phyloP scores from a whole-genome alignment of 1,140 invertebrate genomes.

The Drosophila dunni region DNA sequence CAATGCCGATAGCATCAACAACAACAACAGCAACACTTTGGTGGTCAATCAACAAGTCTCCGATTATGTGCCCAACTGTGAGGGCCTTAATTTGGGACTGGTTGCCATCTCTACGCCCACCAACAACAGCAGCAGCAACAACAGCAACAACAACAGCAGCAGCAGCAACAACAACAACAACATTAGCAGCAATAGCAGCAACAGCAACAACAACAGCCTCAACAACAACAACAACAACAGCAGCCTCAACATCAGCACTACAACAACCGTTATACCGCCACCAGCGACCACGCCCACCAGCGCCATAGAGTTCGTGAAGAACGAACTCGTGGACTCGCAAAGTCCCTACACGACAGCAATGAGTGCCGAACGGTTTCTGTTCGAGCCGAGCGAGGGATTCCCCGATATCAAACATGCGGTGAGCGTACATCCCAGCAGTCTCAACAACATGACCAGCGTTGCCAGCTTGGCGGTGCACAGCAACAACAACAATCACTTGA shows the following conservation, averaged over 20 bases:
- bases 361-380: constrained; percentile 80
- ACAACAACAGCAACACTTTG: constrained; percentile 37
- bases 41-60: constrained; percentile 53
- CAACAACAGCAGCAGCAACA: constrained; percentile 31
- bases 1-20: constrained; percentile 40
- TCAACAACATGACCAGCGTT: constrained; percentile 53
- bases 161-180: constrained; percentile 3
- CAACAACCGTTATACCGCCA: constrained; percentile 32
- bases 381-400: constrained; percentile 72
- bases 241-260: constrained; percentile 22
- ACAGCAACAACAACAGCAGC: constrained; percentile 26
- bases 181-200: constrained; percentile 20
- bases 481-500: constrained; percentile 59
- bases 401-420: constrained; percentile 83
- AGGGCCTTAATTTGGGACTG: constrained; percentile 42
- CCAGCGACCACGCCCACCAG: constrained; percentile 62
- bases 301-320: constrained; percentile 81
- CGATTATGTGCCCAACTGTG: constrained; percentile 72
- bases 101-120: constrained; percentile 40
- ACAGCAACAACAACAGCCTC: constrained; percentile 16
- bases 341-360: constrained; percentile 80
- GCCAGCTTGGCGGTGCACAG: constrained; percentile 44
- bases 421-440: constrained; percentile 63
- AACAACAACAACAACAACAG: constrained; percentile 34
- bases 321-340: constrained; percentile 79